Base-by-base conservation (phyloP, 2,113 vertebrate genomes). In the Octodon degus region DNA sequence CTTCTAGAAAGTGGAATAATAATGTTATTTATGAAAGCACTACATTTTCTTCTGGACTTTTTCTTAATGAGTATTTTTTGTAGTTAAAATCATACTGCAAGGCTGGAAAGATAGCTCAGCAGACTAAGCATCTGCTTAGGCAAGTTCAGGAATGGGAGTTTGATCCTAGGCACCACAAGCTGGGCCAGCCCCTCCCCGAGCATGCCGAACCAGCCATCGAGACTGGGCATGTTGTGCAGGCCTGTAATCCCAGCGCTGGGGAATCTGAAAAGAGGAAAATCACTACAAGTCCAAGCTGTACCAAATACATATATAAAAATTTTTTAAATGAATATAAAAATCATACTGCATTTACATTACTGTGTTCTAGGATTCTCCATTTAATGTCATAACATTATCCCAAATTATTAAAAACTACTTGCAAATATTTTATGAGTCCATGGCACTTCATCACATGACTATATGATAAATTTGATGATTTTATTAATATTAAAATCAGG, bases 341-440 rank as follows among this genome's bases (percentile, higher is more conserved):
- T 81, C 67, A 25, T 77, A 67, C 4, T 88, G 1, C 34, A 70
- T 93, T 95, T 91, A 80, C 0, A 82, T 90, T 43, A 50, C 20
- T 94, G 16, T 62, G 5, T 81, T 93, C 34, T 94, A 58, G 9
- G 6, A 8, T 20, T 93, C 83, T 67, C 30, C 37, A 70, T 43
- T 7, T 50, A 83, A 93, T 86, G 1, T 77, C 81, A 90, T 87
- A 87, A 79, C 12, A 90, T 93, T 89, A 96, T 50, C 25, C 37
- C 20, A 81, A 96, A 86, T 94, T 58, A 95, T 91, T 79, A 95
- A 89, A 87, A 93, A 92, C 77, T 85, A 93, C 50, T 93, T 91
- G 13, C 68, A 63, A 90, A 17, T 58, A 81, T 50, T 90, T 95
- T 86, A 87, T 47, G 6, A 91, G 47, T 50, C 76, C 47, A n/a